These are phyloP conservation scores for Ecdyonurus torrentis DNA, from an alignment of 2,888 invertebrate species.

Conservation along the genomic window DNA sequence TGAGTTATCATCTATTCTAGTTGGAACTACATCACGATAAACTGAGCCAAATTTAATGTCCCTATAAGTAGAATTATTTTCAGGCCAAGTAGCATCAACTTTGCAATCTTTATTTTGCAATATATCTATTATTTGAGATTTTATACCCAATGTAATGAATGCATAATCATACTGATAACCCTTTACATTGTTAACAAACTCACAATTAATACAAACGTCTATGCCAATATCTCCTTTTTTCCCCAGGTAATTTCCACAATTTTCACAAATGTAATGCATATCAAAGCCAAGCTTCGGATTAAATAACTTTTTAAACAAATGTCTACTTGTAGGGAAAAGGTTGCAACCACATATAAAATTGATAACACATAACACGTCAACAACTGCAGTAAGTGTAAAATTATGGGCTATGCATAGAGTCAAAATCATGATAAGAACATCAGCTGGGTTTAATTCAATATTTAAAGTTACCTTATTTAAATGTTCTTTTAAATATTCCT, in stretches of 20 bases:
- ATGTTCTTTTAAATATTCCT: no score
- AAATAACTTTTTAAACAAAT: background rate
- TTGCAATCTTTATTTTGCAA: background rate
- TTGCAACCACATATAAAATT: background rate
- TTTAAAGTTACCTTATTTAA: no score
- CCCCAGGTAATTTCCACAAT: constrained; percentile 1
- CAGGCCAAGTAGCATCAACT: background rate
- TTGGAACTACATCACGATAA: background rate
- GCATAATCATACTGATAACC: background rate
- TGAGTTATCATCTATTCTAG: background rate
- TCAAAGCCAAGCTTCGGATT: background rate
- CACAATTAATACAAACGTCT: background rate
- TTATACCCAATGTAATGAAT: background rate
- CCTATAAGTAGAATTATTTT: background rate
- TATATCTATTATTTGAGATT: background rate
- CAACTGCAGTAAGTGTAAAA: background rate
- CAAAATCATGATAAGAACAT: background rate
- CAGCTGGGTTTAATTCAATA: no score
- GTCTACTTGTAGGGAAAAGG: background rate
- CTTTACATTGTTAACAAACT: background rate
- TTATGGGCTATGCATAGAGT: background rate
- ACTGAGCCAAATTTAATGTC: background rate
- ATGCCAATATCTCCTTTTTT: background rate
- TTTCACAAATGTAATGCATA: background rate
- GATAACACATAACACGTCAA: background rate